Conservation (phyloP, 2,888 invertebrate genomes). For the Andrena camellia region DNA sequence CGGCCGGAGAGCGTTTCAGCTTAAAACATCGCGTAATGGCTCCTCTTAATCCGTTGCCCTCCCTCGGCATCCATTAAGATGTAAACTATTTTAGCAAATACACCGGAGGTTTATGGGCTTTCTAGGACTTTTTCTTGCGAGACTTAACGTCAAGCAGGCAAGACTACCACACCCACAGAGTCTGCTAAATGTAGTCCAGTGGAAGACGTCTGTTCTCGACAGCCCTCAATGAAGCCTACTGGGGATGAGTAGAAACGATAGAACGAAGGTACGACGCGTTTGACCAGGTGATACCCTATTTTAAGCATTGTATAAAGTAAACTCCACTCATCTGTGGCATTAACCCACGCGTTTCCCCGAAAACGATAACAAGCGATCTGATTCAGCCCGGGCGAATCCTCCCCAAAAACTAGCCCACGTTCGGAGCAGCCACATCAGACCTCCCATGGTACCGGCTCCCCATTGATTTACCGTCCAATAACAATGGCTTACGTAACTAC, state of each 20-base stretch:
- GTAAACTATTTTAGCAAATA: slow-evolving; percentile 35
- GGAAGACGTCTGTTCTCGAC: neutral
- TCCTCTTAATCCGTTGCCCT: slow-evolving; percentile 40
- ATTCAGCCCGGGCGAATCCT: neutral
- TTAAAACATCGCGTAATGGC: slow-evolving; percentile 43
- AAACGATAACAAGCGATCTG: neutral
- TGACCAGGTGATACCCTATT: neutral
- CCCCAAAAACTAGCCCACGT: slow-evolving; percentile 19
- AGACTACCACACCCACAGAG: neutral
- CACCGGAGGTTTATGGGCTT: slow-evolving; percentile 10
- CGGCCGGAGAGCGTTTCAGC: slow-evolving; percentile 19
- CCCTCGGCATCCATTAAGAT: slow-evolving; percentile 14
- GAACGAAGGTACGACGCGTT: neutral
- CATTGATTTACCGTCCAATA: slow-evolving; percentile 54
- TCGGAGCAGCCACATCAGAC: slow-evolving; percentile 22
- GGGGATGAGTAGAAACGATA: neutral
- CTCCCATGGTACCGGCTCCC: slow-evolving; percentile 36
- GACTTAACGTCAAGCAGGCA: slow-evolving; percentile 12
- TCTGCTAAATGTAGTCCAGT: neutral
- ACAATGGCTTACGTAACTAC: slow-evolving; percentile 63
- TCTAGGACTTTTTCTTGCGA: slow-evolving; percentile 1
- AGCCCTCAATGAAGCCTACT: neutral
- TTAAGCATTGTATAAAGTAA: neutral
- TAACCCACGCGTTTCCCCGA: neutral
- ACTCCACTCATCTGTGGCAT: neutral